Evolutionary conservation across 1,140 invertebrate genomes (phyloP), one percentile per base, ranked within the genome.

Genomic region (Pseudomyrmex dendroicus): DNA sequence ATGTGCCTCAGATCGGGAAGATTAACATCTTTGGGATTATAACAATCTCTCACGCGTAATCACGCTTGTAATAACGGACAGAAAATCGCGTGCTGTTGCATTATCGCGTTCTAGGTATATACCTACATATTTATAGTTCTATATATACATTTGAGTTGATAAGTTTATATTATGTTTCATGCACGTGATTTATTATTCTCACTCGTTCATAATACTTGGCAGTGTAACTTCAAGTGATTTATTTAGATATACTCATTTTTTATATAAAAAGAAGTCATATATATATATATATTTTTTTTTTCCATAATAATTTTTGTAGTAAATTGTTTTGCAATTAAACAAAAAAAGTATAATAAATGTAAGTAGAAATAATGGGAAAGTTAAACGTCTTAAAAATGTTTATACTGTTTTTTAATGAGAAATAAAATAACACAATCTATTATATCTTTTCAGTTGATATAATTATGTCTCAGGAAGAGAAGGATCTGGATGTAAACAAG

Each of bases 401-500:
- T 13, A 12, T 13, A 52, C 12, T 13, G 50, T 52, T 52, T 2
- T 12, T 52, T 52, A 13, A 52, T 13, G 25, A 7, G n/a, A 50
- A 68, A 4, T 5, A 20, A 15, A 44, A 44, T 63, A 64, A 35
- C 13, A 10, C 59, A 35, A 10, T 68, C 77, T 82, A 73, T 35
- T 66, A 67, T 73, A 35, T 68, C 17, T 44, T 88, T 87, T 56
- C 48, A 89, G 86, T 59, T 72, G 20, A 52, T 15, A n/a, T 76
- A 82, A 83, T 73, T 78, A 90, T 88, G 88, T 82, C 88, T 50
- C 59, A 84, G 8, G 67, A 86, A 73, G 59, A 84, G 0, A 66
- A 73, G 17, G 74, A 88, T 56, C 20, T 89, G 17, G 93, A 94
- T 61, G 83, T 94, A 57, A 94, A 94, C 78, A 73, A 93, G 67